Percentiles rank a stretch among this genome's conserved stretches.
Conservation (phyloP, 2,113 vertebrate species). For the Platycercus adscitus region DNA sequence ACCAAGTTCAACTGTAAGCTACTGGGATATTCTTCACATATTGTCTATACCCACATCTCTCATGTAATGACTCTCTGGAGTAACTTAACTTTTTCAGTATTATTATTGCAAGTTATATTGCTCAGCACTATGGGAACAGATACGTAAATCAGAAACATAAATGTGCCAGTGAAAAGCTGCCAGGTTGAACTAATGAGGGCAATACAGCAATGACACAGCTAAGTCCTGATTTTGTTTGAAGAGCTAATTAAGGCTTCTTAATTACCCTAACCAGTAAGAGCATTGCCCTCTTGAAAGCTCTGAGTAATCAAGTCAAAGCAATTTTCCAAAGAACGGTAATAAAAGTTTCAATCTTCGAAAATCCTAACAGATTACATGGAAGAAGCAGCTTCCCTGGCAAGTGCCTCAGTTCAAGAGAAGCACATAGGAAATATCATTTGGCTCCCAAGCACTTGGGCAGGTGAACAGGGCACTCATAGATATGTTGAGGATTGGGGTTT, state of each 20-base stretch:
- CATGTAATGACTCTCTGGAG: slow-evolving; percentile 50
- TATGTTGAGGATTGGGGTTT: rapidly evolving
- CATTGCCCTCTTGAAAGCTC: slow-evolving; percentile 45
- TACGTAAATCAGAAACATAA: slow-evolving; percentile 74
- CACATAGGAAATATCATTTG: rapidly evolving
- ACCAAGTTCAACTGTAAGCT: not conserved
- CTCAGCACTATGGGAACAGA: slow-evolving; percentile 47
- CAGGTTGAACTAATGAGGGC: slow-evolving; percentile 69
- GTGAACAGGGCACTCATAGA: not conserved
- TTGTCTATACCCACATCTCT: not conserved
- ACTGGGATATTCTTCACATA: slow-evolving; percentile 7
- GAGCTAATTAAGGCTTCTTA: slow-evolving; percentile 71
- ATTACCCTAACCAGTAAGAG: slow-evolving; percentile 60
- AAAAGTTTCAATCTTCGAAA: slow-evolving; percentile 28
- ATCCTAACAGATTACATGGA: not conserved
- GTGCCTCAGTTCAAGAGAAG: not conserved
- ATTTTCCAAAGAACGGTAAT: slow-evolving; percentile 43
- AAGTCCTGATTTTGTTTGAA: slow-evolving; percentile 49
- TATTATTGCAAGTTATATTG: slow-evolving; percentile 62
- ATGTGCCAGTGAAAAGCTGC: slow-evolving; percentile 52
- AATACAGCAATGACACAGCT: slow-evolving; percentile 54
- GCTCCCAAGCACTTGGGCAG: not conserved
- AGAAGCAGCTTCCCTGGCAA: not conserved
- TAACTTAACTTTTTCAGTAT: slow-evolving; percentile 47
- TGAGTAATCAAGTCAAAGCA: slow-evolving; percentile 69